phyloP scores from a whole-genome alignment of 1,140 invertebrate genomes.

The Lordiphosa stackelbergi region DNA sequence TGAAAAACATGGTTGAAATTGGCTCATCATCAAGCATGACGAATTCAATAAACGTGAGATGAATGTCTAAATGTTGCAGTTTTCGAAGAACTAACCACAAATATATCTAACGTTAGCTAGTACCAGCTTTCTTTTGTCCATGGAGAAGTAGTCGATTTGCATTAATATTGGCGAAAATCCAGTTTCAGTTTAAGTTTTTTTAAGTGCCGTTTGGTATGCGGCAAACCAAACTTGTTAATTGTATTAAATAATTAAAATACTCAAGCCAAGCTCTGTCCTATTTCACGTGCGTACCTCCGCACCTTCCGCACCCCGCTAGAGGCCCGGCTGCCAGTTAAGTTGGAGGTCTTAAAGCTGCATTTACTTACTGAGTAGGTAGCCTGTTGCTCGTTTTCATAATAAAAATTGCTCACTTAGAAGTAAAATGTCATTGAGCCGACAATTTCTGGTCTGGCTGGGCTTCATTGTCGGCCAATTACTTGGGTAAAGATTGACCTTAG shows the following conservation, averaged over 20 bases:
- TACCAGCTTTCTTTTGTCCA: too few species aligned
- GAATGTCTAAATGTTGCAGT: too few species aligned
- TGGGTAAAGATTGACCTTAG: constrained; percentile 29
- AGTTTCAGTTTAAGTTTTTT: background rate
- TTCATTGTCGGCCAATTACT: constrained; percentile 39
- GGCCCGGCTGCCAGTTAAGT: constrained; percentile 6
- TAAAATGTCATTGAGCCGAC: constrained; percentile 46
- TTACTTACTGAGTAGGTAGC: background rate
- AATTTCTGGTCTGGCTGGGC: constrained; percentile 37
- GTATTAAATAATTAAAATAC: constrained; percentile 29
- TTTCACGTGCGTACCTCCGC: constrained; percentile 26
- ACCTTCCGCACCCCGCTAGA: background rate
- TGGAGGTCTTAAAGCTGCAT: constrained; percentile 35
- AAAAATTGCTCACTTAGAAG: constrained; percentile 22
- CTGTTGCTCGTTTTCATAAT: constrained; percentile 35
- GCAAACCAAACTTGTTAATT: constrained; percentile 30
- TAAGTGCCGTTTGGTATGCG: constrained; percentile 30
- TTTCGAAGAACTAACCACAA: too few species aligned
- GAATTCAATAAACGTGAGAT: too few species aligned
- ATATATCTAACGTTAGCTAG: too few species aligned
- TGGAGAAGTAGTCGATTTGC: too few species aligned
- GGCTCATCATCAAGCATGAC: too few species aligned
- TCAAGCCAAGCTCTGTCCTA: constrained; percentile 22
- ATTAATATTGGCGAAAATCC: background rate
- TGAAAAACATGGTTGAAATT: too few species aligned